Evolutionary conservation across 2,797 vertebrate species (phyloP).

Genomic region (Tamandua tetradactyla): DNA sequence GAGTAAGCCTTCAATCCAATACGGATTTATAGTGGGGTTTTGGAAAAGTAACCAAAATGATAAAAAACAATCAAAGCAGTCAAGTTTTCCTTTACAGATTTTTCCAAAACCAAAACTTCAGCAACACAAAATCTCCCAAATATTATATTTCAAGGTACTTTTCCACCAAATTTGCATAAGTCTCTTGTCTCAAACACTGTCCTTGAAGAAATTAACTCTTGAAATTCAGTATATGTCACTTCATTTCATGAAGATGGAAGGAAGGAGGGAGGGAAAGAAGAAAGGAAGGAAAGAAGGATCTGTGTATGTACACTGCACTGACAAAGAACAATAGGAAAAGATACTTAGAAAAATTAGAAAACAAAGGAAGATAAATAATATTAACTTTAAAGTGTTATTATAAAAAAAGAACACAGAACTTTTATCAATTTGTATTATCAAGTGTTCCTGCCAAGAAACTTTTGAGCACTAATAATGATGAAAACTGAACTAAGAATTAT

Average conservation of each 20-base stretch:
- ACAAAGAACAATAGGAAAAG: not conserved
- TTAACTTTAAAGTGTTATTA: not conserved
- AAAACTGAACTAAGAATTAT: not conserved
- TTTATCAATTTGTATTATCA: not conserved
- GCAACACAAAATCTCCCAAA: not conserved
- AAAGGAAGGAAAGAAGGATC: too few relatives aligned
- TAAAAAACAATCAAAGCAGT: too few relatives aligned
- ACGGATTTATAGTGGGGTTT: not conserved
- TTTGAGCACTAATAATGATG: not conserved
- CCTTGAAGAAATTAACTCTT: not conserved
- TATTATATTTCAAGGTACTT: too few relatives aligned
- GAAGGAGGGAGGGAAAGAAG: not conserved
- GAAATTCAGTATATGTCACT: not conserved
- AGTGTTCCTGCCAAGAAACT: not conserved
- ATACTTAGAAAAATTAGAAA: not conserved
- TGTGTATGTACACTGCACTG: rapidly evolving
- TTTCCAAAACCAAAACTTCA: not conserved
- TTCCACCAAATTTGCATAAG: not conserved
- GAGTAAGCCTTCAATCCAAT: not conserved
- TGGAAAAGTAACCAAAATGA: not conserved
- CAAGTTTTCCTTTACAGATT: not conserved
- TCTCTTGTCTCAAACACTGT: not conserved
- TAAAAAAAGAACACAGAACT: not conserved
- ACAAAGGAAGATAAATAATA: not conserved
- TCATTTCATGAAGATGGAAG: not conserved